A percentile compares a stretch with the other conserved stretches of the same genome.
Evolutionary conservation across 2,888 invertebrate genomes (phyloP).

Genomic region (Hypomecis atomaria): DNA sequence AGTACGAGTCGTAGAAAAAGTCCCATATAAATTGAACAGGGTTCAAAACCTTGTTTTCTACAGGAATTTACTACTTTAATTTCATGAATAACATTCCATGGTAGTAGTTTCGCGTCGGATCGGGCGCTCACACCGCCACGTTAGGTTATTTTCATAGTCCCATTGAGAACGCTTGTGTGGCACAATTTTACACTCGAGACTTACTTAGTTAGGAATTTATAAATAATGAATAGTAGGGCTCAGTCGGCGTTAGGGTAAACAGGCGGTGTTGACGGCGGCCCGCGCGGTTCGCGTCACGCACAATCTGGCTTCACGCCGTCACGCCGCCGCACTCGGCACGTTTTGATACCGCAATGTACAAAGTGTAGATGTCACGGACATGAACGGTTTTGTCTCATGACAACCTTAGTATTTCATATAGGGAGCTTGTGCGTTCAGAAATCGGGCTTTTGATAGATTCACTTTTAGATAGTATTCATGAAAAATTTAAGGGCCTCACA

Average conservation of each 20-base stretch:
- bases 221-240: slow-evolving; percentile 77
- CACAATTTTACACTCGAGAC: slow-evolving; percentile 79
- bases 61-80: slow-evolving; percentile 66
- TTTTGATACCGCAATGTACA: slow-evolving; percentile 72
- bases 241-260: slow-evolving; percentile 60
- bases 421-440: slow-evolving; percentile 62
- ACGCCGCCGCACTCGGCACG: slow-evolving; percentile 40
- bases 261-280: slow-evolving; percentile 55
- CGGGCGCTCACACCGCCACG: slow-evolving; percentile 45
- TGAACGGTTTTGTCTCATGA: slow-evolving; percentile 62
- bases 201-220: slow-evolving; percentile 80
- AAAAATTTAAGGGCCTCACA: background rate
- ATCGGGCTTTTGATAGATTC: slow-evolving; percentile 62
- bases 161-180: slow-evolving; percentile 74
- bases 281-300: slow-evolving; percentile 44
- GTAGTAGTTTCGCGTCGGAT: slow-evolving; percentile 33
- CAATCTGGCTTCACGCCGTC: slow-evolving; percentile 41
- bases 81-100: slow-evolving; percentile 57
- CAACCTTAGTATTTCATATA: slow-evolving; percentile 67
- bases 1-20: slow-evolving; percentile 61
- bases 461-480: slow-evolving; percentile 35
- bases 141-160: slow-evolving; percentile 66
- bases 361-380: slow-evolving; percentile 69
- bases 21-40: slow-evolving; percentile 65
- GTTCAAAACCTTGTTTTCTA: slow-evolving; percentile 68